Conservation (phyloP, 2,888 invertebrate species). For the Urechis unicinctus region DNA sequence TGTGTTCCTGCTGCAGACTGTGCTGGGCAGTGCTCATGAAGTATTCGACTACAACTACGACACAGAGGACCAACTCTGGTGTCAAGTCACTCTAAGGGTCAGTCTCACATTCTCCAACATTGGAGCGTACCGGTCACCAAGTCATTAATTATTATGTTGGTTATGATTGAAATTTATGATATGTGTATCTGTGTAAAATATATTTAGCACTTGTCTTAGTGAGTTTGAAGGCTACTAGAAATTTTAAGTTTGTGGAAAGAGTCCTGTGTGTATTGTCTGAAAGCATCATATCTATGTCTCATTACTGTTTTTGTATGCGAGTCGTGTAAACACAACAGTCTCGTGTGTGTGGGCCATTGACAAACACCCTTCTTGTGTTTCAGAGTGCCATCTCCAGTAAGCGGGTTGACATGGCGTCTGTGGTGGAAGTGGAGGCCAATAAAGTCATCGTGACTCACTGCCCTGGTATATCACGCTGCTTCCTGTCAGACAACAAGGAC, state of each 20-base stretch:
- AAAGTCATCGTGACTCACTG: conserved; percentile 75
- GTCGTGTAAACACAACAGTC: too few relatives aligned
- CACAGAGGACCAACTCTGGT: conserved; percentile 71
- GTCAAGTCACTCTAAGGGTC: conserved; percentile 66
- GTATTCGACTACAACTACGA: conserved; percentile 66
- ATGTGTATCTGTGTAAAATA: too few relatives aligned
- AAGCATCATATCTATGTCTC: too few relatives aligned
- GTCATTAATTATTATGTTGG: too few relatives aligned
- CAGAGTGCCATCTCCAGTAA: conserved; percentile 46
- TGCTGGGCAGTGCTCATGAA: neutral
- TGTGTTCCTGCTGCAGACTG: neutral
- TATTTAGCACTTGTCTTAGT: neutral
- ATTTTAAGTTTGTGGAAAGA: too few relatives aligned
- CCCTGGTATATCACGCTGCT: conserved; percentile 74
- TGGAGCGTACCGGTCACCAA: too few relatives aligned
- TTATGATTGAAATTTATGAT: too few relatives aligned
- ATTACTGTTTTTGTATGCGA: too few relatives aligned
- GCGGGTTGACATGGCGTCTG: conserved; percentile 56
- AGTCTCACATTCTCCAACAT: conserved; percentile 4
- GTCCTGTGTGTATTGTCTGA: neutral
- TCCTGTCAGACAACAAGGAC: conserved; percentile 60
- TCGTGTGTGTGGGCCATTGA: too few relatives aligned
- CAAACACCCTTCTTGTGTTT: too few relatives aligned
- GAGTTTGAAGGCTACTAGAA: too few relatives aligned
- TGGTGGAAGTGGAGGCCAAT: conserved; percentile 58